phyloP scores from a whole-genome alignment of 2,888 invertebrate species.

The Tachina lurida region DNA sequence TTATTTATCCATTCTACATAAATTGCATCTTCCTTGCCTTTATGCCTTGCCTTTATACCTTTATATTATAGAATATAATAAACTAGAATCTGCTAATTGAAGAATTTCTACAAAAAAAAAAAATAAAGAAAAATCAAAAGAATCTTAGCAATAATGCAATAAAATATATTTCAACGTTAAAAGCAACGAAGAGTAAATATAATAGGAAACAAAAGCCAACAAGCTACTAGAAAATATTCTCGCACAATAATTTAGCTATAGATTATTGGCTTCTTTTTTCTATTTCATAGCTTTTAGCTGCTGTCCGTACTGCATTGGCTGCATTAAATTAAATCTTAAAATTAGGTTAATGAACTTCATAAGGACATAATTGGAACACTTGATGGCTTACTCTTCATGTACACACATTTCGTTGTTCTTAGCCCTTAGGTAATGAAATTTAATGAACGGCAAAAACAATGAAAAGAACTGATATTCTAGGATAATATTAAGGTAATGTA shows the following conservation, averaged over 20 bases:
- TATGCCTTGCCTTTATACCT: no score
- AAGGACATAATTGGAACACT: constrained; percentile 41
- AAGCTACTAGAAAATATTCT: constrained; percentile 4
- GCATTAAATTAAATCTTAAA: constrained; percentile 25
- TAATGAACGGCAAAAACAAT: constrained; percentile 29
- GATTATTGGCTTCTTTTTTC: neutral
- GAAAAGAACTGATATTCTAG: neutral
- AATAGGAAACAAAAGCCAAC: neutral
- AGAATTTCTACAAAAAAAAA: neutral
- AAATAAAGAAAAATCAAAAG: neutral
- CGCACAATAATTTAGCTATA: constrained; percentile 39
- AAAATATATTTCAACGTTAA: constrained; percentile 13
- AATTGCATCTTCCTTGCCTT: constrained; percentile 13
- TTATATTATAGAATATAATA: neutral
- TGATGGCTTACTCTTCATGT: neutral
- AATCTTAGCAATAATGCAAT: neutral
- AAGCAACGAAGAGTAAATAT: neutral
- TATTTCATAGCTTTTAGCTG: neutral
- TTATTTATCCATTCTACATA: neutral
- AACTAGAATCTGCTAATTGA: constrained; percentile 42
- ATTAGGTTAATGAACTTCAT: constrained; percentile 62
- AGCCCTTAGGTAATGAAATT: constrained; percentile 47
- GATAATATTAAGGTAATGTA: neutral
- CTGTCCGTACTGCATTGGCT: constrained; percentile 14
- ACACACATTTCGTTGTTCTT: neutral